Percentiles rank a stretch among this genome's conserved stretches.
Conservation (phyloP, 2,113 vertebrate species). For the Sprattus sprattus region DNA sequence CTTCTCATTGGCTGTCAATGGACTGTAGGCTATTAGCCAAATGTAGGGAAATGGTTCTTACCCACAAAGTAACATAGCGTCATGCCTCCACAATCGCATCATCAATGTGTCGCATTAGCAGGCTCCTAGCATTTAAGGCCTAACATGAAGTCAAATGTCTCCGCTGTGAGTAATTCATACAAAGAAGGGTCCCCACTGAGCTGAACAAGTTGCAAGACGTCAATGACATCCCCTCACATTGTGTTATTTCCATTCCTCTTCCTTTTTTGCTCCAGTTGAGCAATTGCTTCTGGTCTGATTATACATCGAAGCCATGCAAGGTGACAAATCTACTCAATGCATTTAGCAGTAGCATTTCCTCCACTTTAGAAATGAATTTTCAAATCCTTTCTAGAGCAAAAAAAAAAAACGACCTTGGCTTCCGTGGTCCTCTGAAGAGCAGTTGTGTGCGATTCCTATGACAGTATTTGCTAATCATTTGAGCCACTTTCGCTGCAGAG, state of each 20-base stretch:
- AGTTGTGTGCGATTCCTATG: not conserved
- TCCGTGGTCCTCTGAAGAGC: not conserved
- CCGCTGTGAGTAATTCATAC: not conserved
- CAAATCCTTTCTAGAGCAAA: not conserved
- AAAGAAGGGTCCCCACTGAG: not conserved
- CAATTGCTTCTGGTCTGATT: not conserved
- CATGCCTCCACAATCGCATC: not conserved
- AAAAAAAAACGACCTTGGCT: no score
- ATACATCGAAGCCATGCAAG: not conserved
- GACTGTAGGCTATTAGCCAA: not conserved
- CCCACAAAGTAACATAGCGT: not conserved
- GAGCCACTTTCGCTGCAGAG: not conserved
- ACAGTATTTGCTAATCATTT: not conserved
- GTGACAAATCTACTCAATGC: not conserved
- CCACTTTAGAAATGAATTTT: not conserved
- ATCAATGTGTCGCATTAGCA: not conserved
- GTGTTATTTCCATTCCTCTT: not conserved
- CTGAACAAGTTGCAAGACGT: not conserved
- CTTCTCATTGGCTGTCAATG: constrained; percentile 6
- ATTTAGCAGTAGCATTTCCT: not conserved
- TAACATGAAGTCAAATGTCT: not conserved
- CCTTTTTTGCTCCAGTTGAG: not conserved
- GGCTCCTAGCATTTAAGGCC: not conserved
- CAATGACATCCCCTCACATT: not conserved
- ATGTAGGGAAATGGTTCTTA: not conserved